A percentile compares a stretch with the other conserved stretches of the same genome.
These are phyloP conservation scores for Drosophila sp. DNA, from an alignment of 1,140 invertebrate species.

Conservation along the genomic window DNA sequence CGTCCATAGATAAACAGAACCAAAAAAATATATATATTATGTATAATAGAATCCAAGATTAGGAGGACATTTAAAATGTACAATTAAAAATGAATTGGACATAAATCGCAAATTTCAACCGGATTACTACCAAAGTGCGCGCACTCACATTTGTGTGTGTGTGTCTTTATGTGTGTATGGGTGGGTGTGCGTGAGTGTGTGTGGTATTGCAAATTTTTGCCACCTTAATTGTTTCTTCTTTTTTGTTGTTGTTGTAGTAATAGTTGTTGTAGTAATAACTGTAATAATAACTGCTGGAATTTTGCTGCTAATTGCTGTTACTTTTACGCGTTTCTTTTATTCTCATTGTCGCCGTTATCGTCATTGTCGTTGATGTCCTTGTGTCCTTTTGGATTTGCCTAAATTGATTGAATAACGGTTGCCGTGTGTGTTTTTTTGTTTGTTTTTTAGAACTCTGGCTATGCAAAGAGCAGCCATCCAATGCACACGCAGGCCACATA, in stretches of 20 bases:
- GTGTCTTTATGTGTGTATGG: neutral
- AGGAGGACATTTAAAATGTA: neutral
- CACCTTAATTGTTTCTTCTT: neutral
- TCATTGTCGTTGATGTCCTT: neutral
- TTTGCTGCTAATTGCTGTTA: neutral
- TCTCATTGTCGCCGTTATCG: neutral
- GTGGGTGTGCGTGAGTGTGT: neutral
- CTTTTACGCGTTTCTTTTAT: neutral
- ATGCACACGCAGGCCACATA: conserved; percentile 96
- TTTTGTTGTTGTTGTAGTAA: neutral
- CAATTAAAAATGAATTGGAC: neutral
- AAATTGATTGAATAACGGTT: conserved; percentile 9
- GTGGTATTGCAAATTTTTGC: neutral
- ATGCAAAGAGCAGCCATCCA: conserved; percentile 95
- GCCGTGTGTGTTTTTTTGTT: neutral
- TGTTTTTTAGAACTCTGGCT: conserved; percentile 82
- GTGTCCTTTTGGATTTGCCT: neutral
- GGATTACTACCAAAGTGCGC: neutral
- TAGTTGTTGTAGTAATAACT: too few species aligned
- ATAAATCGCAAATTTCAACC: neutral
- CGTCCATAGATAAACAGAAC: too few species aligned
- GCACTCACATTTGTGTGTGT: too few species aligned
- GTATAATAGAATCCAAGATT: neutral
- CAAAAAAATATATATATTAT: too few species aligned
- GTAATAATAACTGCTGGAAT: conserved; percentile 7